Conservation (phyloP, 2,888 invertebrate genomes). For the Amiota minor region DNA sequence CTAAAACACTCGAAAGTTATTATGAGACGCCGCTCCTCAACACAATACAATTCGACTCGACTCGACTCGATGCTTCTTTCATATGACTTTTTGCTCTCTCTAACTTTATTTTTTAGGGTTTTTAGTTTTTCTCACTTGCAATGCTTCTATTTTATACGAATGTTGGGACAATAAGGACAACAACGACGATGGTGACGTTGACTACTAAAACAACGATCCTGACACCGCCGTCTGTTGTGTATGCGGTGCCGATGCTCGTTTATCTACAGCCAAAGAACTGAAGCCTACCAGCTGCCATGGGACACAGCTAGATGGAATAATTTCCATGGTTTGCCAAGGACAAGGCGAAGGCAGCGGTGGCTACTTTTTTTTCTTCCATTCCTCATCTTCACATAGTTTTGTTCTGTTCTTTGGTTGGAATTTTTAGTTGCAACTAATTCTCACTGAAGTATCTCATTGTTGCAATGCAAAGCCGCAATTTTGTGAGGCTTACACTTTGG, state of each 20-base stretch:
- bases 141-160: slow-evolving; percentile 43
- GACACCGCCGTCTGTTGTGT: background rate
- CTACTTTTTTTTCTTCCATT: background rate
- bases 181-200: no score
- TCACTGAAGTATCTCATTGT: slow-evolving; percentile 68
- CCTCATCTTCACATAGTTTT: background rate
- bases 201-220: slow-evolving; percentile 17
- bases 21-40: slow-evolving; percentile 35
- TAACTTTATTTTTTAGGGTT: slow-evolving; percentile 6
- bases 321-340: slow-evolving; percentile 42
- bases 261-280: slow-evolving; percentile 7
- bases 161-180: slow-evolving; percentile 7
- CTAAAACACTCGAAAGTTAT: slow-evolving; percentile 50
- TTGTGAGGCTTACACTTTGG: slow-evolving; percentile 53
- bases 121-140: slow-evolving; percentile 35
- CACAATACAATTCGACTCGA: slow-evolving; percentile 12
- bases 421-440: slow-evolving; percentile 68
- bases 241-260: background rate
- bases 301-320: background rate
- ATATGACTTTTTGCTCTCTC: slow-evolving; percentile 33
- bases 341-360: slow-evolving; percentile 14
- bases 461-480: slow-evolving; percentile 66
- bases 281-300: background rate
- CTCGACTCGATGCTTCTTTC: slow-evolving; percentile 31
- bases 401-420: slow-evolving; percentile 42